Evolutionary conservation across 2,797 vertebrate species (phyloP), one percentile per base, ranked within the genome.

Genomic region (Lacerta viridis): DNA sequence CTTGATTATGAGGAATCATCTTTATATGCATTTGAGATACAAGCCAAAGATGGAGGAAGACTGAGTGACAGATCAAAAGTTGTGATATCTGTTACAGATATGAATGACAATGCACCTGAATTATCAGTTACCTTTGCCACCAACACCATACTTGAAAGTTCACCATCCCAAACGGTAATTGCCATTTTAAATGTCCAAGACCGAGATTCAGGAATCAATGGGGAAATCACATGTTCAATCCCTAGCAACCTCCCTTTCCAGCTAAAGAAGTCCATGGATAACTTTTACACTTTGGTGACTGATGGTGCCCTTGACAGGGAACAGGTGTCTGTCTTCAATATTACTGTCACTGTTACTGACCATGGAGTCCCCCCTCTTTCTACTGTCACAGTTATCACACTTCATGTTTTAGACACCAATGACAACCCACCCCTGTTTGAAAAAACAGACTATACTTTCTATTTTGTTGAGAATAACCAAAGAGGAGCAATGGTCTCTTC

Each of bases 11-110:
- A 98, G 88, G 91, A 96, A 86, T 90, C 86, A 29, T 95, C 82
- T 36, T 61, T 90, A 13, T 97, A 95, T 78, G 92, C 97, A 77
- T 94, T 98, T 43, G 90, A 94, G 1, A 92, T 98, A 1, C 92
- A 97, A 85, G 97, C 97, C 9, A 97, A 95, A 88, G 97, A 98
- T 88, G 93, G 97, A 86, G 96, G 97, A 0, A 94, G 96, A 0
- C 94, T 97, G 39, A 96, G 94, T 0, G 94, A 96, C 75, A 97
- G 95, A 17, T 95, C 96, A 2, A 98, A 97, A 76, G 94, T 98
- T 5, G 86, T 97, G 69, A 94, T 97, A 71, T 95, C 96, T 43
- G 90, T 97, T 36, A 80, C 89, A 1, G 97, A 98, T 91, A 89
- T 96, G 2, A 98, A 98, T 93, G 97, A 98, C 69, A 97, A 96